Evolutionary conservation across 2,113 vertebrate genomes (phyloP), one percentile per base, ranked within the genome.

Genomic region (Takifugu bimaculatus): DNA sequence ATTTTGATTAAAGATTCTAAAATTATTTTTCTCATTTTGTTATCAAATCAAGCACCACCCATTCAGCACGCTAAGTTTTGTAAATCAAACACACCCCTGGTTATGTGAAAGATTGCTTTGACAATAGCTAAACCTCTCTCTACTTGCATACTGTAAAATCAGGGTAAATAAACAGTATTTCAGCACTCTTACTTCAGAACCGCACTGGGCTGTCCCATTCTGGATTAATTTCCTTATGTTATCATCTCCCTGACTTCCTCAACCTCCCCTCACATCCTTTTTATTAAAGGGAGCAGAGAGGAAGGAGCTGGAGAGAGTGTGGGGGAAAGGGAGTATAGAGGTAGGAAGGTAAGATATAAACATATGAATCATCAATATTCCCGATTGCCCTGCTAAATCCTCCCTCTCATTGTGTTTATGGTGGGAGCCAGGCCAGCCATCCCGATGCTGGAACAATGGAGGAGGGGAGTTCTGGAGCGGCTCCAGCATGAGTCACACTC

Each of bases 341-440:
- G 57, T 68, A 65, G 83, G 84, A 80, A 82, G 78, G 76, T 83
- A 57, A 48, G 68, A 80, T 53, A 77, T 77, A 84, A 82, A 87
- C 78, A 81, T 52, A 71, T 77, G 78, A 87, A 75, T 87, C 88
- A 82, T 85, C 79, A 83, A 87, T 88, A 83, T 80, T 85, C 65
- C 65, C 60, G 26, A 84, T 81, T 61, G 80, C 70, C 65, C 68
- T 26, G 64, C 79, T 79, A 71, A 84, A 74, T 57, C 75, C 76
- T 83, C 66, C 69, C 67, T 85, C 63, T 83, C 77, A 90, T 90
- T 91, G 90, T 92, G 83, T 88, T 84, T 57, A 67, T 51, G 49
- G 65, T 72, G 76, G 83, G 83, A 75, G 71, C 71, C 54, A 49
- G 65, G 60, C 55, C 72, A 79, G 74, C 75, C 75, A 84, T 84